These are phyloP conservation scores for Papilio glaucus DNA, from an alignment of 1,140 invertebrate species.

Conservation along the genomic window DNA sequence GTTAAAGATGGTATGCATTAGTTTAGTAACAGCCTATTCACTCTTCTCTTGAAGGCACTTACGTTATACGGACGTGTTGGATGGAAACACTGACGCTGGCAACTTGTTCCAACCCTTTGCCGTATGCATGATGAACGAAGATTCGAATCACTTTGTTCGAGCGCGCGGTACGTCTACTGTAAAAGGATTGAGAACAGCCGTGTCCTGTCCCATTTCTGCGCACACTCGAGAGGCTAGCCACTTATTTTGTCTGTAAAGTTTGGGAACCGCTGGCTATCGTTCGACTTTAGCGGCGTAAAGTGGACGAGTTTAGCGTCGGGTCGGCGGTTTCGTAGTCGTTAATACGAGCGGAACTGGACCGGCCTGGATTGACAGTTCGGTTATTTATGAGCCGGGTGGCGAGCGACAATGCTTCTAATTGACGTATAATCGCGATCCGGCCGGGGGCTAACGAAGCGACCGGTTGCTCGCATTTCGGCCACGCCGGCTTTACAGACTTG, in stretches of 20 bases:
- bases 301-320: slow-evolving; percentile 42
- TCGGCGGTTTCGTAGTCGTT: slow-evolving; percentile 50
- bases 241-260: background rate
- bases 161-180: too few species aligned
- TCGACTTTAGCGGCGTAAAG: slow-evolving; percentile 39
- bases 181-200: too few species aligned
- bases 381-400: slow-evolving; percentile 57
- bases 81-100: too few species aligned
- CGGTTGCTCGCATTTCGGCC: slow-evolving; percentile 50
- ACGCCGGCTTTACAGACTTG: slow-evolving; percentile 1
- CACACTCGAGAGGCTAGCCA: too few species aligned
- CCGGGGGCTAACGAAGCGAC: slow-evolving; percentile 58
- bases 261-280: slow-evolving; percentile 11
- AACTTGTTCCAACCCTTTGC: too few species aligned
- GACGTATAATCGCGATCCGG: slow-evolving; percentile 69
- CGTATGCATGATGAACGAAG: too few species aligned
- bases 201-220: too few species aligned
- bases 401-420: slow-evolving; percentile 73
- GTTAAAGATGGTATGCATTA: too few species aligned
- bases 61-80: too few species aligned
- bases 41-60: too few species aligned
- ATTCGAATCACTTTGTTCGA: too few species aligned
- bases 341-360: slow-evolving; percentile 54
- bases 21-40: too few species aligned
- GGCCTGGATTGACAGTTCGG: slow-evolving; percentile 52